phyloP scores from a whole-genome alignment of 2,888 invertebrate genomes.

The Phlogophora meticulosa region DNA sequence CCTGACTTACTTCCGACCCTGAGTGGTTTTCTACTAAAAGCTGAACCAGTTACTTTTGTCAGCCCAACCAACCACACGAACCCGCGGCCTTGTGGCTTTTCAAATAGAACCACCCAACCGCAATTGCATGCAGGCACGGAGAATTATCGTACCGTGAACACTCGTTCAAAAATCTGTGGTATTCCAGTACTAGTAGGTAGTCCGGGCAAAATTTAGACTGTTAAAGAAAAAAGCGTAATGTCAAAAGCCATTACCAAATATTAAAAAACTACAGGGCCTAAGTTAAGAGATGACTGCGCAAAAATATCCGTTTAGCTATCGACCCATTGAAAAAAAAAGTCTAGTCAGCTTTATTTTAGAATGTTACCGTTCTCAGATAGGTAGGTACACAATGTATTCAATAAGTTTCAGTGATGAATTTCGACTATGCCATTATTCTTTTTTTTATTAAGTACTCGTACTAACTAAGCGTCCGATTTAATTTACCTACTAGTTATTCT shows the following conservation, averaged over 20 bases:
- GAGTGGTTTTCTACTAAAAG: conserved; percentile 8
- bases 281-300: conserved; percentile 51
- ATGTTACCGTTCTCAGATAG: conserved; percentile 15
- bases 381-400: conserved; percentile 35
- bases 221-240: conserved; percentile 18
- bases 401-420: conserved; percentile 42
- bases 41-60: conserved; percentile 11
- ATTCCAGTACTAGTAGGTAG: conserved; percentile 1
- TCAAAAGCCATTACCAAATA: conserved; percentile 51
- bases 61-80: conserved; percentile 34
- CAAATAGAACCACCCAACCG: conserved; percentile 23
- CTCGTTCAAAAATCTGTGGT: conserved; percentile 18
- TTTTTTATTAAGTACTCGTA: conserved; percentile 26
- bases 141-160: conserved; percentile 23
- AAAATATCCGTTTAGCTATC: conserved; percentile 45
- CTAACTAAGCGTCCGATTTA: conserved; percentile 3
- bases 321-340: conserved; percentile 44
- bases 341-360: conserved; percentile 44
- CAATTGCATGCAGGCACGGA: conserved; percentile 26
- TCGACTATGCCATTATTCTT: conserved; percentile 19
- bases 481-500: conserved; percentile 13
- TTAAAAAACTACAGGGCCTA: conserved; percentile 41
- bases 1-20: not conserved
- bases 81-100: conserved; percentile 27
- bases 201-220: not conserved